These are phyloP conservation scores for Dolichomitus sp. DNA, from an alignment of 2,888 invertebrate species.

Conservation along the genomic window DNA sequence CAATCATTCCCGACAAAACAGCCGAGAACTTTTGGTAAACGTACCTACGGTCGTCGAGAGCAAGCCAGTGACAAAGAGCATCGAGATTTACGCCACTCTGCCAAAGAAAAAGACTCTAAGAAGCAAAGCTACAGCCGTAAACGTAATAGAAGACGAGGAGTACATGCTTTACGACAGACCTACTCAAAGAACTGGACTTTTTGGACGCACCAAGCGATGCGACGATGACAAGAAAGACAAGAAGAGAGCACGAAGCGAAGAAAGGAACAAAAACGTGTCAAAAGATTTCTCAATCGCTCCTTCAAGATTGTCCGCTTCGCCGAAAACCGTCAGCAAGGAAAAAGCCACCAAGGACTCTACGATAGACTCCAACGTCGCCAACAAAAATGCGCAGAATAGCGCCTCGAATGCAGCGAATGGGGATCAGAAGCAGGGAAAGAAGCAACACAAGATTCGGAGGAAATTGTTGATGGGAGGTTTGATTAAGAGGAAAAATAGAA, in stretches of 20 bases:
- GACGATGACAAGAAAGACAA: slow-evolving; percentile 90
- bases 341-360: slow-evolving; percentile 77
- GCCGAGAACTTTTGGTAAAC: slow-evolving; percentile 87
- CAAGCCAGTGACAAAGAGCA: slow-evolving; percentile 88
- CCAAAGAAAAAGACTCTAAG: slow-evolving; percentile 94
- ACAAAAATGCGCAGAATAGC: slow-evolving; percentile 78
- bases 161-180: slow-evolving; percentile 90
- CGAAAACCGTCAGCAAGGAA: slow-evolving; percentile 84
- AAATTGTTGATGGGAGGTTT: slow-evolving; percentile 96
- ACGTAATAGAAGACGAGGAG: slow-evolving; percentile 91
- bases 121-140: slow-evolving; percentile 88
- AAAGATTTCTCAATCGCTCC: slow-evolving; percentile 91
- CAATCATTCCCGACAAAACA: slow-evolving; percentile 89
- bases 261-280: slow-evolving; percentile 91
- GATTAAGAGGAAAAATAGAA: slow-evolving; percentile 95
- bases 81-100: slow-evolving; percentile 96
- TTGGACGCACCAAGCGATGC: slow-evolving; percentile 90
- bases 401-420: slow-evolving; percentile 87
- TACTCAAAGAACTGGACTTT: slow-evolving; percentile 90
- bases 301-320: slow-evolving; percentile 82
- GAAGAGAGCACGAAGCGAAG: slow-evolving; percentile 94
- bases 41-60: slow-evolving; percentile 78
- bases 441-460: slow-evolving; percentile 96
- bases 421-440: slow-evolving; percentile 93
- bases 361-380: slow-evolving; percentile 88